A percentile compares a stretch with the other conserved stretches of the same genome.
Evolutionary conservation across 2,888 invertebrate genomes (phyloP).

Genomic region (Hymenopus coronatus): DNA sequence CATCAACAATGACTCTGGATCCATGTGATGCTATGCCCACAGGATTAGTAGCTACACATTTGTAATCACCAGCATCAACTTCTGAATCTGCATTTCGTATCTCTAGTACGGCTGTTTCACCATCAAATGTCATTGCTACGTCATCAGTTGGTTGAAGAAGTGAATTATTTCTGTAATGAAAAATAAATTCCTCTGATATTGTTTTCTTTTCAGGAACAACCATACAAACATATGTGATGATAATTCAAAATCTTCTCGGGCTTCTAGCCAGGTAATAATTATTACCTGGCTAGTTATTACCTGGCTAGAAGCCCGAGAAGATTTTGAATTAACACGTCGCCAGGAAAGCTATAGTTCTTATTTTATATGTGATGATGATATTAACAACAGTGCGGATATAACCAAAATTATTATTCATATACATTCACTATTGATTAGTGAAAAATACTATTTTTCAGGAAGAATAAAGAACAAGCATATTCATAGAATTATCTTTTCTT

Average conservation of each 20-base stretch:
- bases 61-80: slow-evolving; percentile 87
- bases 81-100: slow-evolving; percentile 80
- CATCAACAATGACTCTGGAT: slow-evolving; percentile 80
- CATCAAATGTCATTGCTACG: slow-evolving; percentile 75
- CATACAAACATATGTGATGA: background rate
- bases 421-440: no score
- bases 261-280: no score
- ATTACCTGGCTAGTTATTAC: no score
- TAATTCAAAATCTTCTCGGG: no score
- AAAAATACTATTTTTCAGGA: no score
- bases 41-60: slow-evolving; percentile 84
- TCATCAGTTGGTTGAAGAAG: slow-evolving; percentile 73
- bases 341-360: no score
- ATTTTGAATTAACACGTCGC: no score
- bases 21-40: slow-evolving; percentile 88
- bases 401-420: no score
- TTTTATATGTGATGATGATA: background rate
- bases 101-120: slow-evolving; percentile 76
- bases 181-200: background rate
- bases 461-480: no score
- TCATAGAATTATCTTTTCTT: no score
- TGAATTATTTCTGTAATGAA: slow-evolving; percentile 65
- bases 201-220: background rate
- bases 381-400: background rate
- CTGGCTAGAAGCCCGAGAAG: no score